These are phyloP conservation scores for Oryzias dopingdopingensis DNA, from an alignment of 2,797 vertebrate genomes.

Conservation along the genomic window DNA sequence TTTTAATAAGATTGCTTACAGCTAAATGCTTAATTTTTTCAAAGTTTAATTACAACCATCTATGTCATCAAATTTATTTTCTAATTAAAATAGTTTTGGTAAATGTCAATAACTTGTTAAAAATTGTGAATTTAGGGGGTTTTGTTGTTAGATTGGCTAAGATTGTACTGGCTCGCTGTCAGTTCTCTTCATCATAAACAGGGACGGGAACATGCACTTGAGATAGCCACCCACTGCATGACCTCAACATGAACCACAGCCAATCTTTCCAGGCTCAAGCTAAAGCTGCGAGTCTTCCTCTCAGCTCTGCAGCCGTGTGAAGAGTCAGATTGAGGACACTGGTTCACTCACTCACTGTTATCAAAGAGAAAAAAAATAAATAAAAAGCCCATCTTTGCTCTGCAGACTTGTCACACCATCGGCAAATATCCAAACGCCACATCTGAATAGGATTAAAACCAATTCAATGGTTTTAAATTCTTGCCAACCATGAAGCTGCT, in stretches of 20 bases:
- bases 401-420: conserved; percentile 7
- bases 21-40: too few species aligned
- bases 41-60: too few species aligned
- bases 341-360: conserved; percentile 8
- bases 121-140: neutral
- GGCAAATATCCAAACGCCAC: neutral
- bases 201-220: conserved; percentile 40
- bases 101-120: too few species aligned
- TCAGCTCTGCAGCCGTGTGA: conserved; percentile 21
- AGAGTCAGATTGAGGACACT: conserved; percentile 27
- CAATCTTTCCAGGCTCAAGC: conserved; percentile 27
- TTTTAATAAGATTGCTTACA: too few species aligned
- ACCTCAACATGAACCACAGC: conserved; percentile 46
- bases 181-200: conserved; percentile 28
- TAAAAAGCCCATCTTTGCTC: neutral
- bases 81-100: too few species aligned
- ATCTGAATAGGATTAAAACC: conserved; percentile 14
- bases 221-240: conserved; percentile 47
- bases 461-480: neutral
- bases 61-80: too few species aligned
- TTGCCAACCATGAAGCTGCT: neutral
- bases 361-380: neutral
- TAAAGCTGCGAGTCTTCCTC: conserved; percentile 36
- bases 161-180: conserved; percentile 20
- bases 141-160: conserved; percentile 20